phyloP scores from a whole-genome alignment of 2,113 vertebrate genomes.

The Anthoscopus minutus region DNA sequence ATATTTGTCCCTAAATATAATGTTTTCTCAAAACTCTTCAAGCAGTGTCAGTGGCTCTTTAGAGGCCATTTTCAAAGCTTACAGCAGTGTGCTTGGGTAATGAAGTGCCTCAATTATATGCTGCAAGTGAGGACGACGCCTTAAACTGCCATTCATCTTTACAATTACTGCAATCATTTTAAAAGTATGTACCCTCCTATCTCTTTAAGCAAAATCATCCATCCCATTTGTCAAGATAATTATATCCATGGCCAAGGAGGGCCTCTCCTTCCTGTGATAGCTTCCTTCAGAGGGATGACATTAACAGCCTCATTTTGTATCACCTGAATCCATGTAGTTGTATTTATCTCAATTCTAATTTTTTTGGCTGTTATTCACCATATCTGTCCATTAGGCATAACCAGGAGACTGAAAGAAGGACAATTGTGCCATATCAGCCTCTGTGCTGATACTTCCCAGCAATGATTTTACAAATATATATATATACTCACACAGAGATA shows the following conservation, averaged over 20 bases:
- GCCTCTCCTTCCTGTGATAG: not conserved
- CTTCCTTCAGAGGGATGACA: not conserved
- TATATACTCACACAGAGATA: rapidly evolving
- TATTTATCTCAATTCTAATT: not conserved
- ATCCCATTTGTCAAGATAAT: not conserved
- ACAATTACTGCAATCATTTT: conserved; percentile 29
- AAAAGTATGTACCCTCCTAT: not conserved
- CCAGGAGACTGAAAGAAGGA: not conserved
- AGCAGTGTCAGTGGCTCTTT: not conserved
- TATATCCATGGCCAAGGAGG: not conserved
- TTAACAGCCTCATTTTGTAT: not conserved
- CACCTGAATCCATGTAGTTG: not conserved
- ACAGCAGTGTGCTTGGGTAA: not conserved
- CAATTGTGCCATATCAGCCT: not conserved
- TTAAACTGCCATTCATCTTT: conserved; percentile 6
- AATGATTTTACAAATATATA: not conserved
- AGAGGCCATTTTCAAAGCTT: not conserved
- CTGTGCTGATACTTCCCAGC: not conserved
- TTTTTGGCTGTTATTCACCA: not conserved
- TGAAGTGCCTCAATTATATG: conserved; percentile 8
- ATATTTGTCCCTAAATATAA: not conserved
- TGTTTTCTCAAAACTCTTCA: conserved; percentile 13
- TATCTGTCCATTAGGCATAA: not conserved
- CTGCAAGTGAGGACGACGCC: not conserved
- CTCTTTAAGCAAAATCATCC: conserved; percentile 1